Conservation (phyloP, 2,113 vertebrate genomes). For the Dissostichus mawsoni region DNA sequence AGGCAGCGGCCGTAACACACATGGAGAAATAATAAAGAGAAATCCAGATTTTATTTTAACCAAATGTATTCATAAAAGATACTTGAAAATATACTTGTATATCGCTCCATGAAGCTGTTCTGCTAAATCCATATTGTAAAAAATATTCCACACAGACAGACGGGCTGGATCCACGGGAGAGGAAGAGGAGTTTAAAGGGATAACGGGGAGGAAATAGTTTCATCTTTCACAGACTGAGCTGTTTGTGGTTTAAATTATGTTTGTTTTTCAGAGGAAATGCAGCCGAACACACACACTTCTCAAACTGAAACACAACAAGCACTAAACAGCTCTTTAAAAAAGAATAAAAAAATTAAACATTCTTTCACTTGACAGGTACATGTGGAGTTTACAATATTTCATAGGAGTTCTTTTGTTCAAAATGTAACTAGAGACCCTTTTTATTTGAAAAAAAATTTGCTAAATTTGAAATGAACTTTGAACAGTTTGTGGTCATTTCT, state of each 20-base stretch:
- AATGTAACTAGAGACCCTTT: no score
- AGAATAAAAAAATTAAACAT: neutral
- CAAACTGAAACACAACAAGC: no score
- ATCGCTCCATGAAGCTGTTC: neutral
- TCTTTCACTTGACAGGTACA: neutral
- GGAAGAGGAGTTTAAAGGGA: neutral
- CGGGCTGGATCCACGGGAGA: neutral
- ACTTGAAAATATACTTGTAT: slow-evolving; percentile 6
- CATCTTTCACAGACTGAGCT: neutral
- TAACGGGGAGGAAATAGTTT: neutral
- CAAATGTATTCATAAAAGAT: neutral
- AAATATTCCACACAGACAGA: neutral
- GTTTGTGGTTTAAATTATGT: neutral
- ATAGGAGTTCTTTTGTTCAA: neutral
- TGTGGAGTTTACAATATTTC: neutral
- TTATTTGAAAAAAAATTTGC: no score
- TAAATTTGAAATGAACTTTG: no score
- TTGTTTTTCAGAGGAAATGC: neutral
- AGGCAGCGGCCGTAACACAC: no score
- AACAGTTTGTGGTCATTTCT: no score
- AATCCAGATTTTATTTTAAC: no score
- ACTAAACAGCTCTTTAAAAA: neutral
- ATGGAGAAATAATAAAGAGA: no score
- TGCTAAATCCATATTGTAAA: neutral
- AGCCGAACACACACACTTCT: neutral